A percentile compares a stretch with the other conserved stretches of the same genome.
These are phyloP conservation scores for Diplosoma virens DNA, from an alignment of 23 tunicate genomes.

Conservation along the genomic window DNA sequence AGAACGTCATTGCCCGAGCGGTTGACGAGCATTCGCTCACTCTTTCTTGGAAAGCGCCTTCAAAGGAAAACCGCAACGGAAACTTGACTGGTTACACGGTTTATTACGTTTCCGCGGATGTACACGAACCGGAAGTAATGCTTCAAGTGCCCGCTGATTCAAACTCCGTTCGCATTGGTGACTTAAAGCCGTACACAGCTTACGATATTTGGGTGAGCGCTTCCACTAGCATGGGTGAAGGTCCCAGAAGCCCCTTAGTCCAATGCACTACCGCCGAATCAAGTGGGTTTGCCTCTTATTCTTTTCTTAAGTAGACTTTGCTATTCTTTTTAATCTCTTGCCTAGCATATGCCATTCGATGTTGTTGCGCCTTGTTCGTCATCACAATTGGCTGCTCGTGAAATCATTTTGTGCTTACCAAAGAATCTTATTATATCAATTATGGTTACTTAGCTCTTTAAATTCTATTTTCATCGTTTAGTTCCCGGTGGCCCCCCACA, in stretches of 20 bases:
- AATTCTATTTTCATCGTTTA: slow-evolving; percentile 3
- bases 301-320: too few species aligned
- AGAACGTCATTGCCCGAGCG: slow-evolving; percentile 32
- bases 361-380: too few species aligned
- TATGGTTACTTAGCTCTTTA: neutral
- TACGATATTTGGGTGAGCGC: slow-evolving; percentile 69
- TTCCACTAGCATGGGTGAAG: slow-evolving; percentile 74
- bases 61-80: slow-evolving; percentile 56
- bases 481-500: slow-evolving; percentile 66
- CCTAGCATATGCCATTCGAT: too few species aligned
- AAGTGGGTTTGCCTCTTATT: too few species aligned
- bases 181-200: slow-evolving; percentile 53
- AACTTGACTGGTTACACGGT: slow-evolving; percentile 44
- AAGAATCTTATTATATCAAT: neutral
- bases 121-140: neutral
- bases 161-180: neutral
- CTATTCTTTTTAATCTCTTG: too few species aligned
- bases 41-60: slow-evolving; percentile 56
- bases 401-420: neutral
- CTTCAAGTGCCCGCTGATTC: neutral
- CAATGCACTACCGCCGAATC: slow-evolving; percentile 42
- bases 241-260: slow-evolving; percentile 55
- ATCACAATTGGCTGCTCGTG: too few species aligned
- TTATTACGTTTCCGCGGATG: slow-evolving; percentile 16
- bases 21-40: slow-evolving; percentile 31